phyloP scores from a whole-genome alignment of 2,797 vertebrate species.

The Smutsia temminckii region DNA sequence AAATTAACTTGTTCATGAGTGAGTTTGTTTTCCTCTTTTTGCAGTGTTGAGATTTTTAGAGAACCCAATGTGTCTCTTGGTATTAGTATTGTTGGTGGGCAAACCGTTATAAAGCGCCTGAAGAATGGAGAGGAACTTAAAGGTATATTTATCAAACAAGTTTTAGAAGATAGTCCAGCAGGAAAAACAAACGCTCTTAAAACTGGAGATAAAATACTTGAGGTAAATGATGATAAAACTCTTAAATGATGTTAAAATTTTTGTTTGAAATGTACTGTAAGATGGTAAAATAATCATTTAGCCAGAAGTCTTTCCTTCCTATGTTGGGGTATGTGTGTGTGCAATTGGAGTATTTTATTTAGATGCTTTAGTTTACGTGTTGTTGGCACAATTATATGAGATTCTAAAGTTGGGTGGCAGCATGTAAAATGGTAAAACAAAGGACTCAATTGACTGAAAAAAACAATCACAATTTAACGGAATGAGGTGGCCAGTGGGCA shows the following conservation, averaged over 20 bases:
- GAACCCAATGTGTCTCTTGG: constrained; percentile 92
- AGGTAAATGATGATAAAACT: constrained; percentile 90
- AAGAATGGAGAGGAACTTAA: constrained; percentile 97
- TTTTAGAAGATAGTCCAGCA: constrained; percentile 93
- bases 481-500: not conserved
- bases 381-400: not conserved
- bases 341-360: not conserved
- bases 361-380: not conserved
- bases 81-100: constrained; percentile 97
- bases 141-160: constrained; percentile 99
- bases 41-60: constrained; percentile 93
- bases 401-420: not conserved
- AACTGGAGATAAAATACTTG: constrained; percentile 98
- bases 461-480: not conserved
- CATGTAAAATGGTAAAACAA: not conserved
- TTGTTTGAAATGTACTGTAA: not conserved
- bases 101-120: constrained; percentile 94
- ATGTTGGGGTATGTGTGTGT: not conserved
- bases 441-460: not conserved
- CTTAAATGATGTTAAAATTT: constrained; percentile 86
- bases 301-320: not conserved
- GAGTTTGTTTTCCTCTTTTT: not conserved
- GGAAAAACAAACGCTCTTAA: constrained; percentile 90
- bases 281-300: not conserved
- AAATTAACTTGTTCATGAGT: not conserved